These are phyloP conservation scores for Phoenicopterus ruber DNA, from an alignment of 2,113 vertebrate species.

Conservation along the genomic window DNA sequence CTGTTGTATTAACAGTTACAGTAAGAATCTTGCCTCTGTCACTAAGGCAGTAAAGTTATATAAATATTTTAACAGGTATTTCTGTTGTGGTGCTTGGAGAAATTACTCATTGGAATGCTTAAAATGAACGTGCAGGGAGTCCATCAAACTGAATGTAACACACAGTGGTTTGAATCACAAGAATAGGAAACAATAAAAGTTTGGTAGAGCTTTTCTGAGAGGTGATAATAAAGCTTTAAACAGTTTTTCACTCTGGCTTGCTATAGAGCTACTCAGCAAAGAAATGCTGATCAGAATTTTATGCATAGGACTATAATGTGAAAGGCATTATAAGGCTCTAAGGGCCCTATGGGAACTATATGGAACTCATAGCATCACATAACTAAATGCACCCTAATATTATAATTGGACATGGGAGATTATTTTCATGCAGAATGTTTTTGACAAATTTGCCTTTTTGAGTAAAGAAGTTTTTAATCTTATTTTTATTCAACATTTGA, in stretches of 20 bases:
- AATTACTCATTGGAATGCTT: not conserved
- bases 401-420: not conserved
- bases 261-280: not conserved
- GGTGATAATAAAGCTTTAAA: not conserved
- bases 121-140: not conserved
- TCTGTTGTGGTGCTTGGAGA: not conserved
- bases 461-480: not conserved
- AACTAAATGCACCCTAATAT: not conserved
- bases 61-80: constrained; percentile 52
- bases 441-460: not conserved
- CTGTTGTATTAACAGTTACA: not conserved
- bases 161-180: not conserved
- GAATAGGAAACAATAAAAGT: not conserved
- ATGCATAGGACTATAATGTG: not conserved
- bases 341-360: not conserved
- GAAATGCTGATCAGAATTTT: not conserved
- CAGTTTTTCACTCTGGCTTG: not conserved
- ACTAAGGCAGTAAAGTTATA: not conserved
- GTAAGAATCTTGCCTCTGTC: not conserved
- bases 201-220: not conserved
- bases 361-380: not conserved
- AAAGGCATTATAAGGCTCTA: not conserved
- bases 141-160: not conserved
- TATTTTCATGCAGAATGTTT: not conserved
- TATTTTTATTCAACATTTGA: not conserved